Evolutionary conservation across 2,888 invertebrate genomes (phyloP).

Genomic region (Eulithis prunata): DNA sequence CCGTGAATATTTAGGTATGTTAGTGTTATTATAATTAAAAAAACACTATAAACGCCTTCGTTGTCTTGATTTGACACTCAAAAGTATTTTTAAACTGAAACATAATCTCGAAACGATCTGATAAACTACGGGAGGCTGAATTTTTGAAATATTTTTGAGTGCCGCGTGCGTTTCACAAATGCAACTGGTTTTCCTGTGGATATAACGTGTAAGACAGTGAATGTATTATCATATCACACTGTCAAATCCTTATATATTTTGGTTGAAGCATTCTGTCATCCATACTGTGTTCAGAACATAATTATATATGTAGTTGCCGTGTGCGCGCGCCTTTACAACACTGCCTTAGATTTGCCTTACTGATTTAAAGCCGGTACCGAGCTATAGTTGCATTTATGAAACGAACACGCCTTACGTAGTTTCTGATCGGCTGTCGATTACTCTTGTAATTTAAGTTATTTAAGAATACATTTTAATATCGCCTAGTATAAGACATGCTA

Average conservation of each 20-base stretch:
- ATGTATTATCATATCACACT: too few species aligned
- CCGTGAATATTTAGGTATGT: constrained; percentile 61
- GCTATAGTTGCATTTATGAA: constrained; percentile 27
- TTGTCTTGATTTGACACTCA: constrained; percentile 36
- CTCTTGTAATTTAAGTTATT: constrained; percentile 49
- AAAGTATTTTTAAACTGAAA: constrained; percentile 45
- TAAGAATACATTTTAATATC: constrained; percentile 46
- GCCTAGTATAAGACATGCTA: constrained; percentile 72
- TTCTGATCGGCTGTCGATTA: constrained; percentile 66
- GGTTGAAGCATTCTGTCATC: constrained; percentile 2
- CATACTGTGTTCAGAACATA: constrained; percentile 10
- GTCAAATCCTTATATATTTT: neutral
- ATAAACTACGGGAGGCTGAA: constrained; percentile 50
- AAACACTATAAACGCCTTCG: constrained; percentile 31
- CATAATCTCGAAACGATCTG: constrained; percentile 58
- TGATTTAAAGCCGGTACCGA: constrained; percentile 1
- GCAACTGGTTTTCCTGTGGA: neutral
- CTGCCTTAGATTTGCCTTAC: constrained; percentile 27
- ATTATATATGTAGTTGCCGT: constrained; percentile 11
- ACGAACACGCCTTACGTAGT: constrained; percentile 41
- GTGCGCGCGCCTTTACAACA: constrained; percentile 16
- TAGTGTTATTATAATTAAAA: constrained; percentile 43
- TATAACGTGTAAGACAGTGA: neutral
- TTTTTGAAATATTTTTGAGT: constrained; percentile 53
- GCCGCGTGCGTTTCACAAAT: constrained; percentile 36